Evolutionary conservation across 1,140 invertebrate genomes (phyloP), one percentile per base, ranked within the genome.

Genomic region (Drosophila arizonae): DNA sequence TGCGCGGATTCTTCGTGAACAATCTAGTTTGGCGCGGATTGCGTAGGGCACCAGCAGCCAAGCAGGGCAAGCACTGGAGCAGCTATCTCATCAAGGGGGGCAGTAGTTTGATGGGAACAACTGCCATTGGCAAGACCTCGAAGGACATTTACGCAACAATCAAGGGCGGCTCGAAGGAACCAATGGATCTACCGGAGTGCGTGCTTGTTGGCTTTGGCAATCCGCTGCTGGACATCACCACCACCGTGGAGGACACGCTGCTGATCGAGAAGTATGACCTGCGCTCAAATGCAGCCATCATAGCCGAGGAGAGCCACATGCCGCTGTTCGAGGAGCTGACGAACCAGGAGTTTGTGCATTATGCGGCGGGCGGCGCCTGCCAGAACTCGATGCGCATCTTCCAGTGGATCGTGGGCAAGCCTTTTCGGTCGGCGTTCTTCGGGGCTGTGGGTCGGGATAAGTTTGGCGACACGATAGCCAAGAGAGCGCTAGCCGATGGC

Each of bases 401-500:
- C 6, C 97, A 99, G 93, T 99, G 98, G 98, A 94, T 99, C 63
- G 86, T 99, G n/a, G 93, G 95, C 41, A 95, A 95, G 76, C 96
- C 97, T 2, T 95, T 95, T 54, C 92, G 96, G 0, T 93, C 95
- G n/a, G 95, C 95, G 5, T 99, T 97, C 92, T 96, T 98, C 92
- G 99, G 99, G 0, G 97, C 96, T 85, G 96, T 99, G n/a, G 98
- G 98, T 0, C 94, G 95, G 70, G 99, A 99, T 90, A 95, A 97
- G 61, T 99, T 96, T 89, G 96, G 97, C 0, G 93, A 96, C 75
- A 98, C 97, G 68, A 93, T 99, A 51, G 94, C 95, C 81, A 93
- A 97, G 52, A 95, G 95, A 92, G 97, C 98, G 0, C 93, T 92
- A 15, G 93, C 94, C 36, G 95, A 96, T 79, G 98, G 98, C 26